Evolutionary conservation across 1,140 invertebrate species (phyloP).

Genomic region (fruit fly (Drosophila melanogaster)): DNA sequence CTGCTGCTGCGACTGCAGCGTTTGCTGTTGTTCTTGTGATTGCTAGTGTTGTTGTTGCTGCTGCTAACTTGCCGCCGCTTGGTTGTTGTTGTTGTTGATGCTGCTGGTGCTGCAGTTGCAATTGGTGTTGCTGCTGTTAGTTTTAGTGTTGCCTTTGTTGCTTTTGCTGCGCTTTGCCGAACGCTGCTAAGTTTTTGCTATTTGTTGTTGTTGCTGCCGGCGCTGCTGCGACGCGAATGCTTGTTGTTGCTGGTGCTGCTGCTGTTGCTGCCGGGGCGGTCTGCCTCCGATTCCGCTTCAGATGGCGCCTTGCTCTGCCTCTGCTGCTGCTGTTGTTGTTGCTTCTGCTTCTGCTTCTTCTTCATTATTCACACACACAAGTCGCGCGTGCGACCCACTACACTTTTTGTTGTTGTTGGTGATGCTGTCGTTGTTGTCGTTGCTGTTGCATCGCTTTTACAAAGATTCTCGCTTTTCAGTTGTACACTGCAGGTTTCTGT

Average conservation of each 20-base stretch:
- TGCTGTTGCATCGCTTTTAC: constrained; percentile 44
- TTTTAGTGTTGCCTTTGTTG: constrained; percentile 30
- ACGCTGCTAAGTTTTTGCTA: constrained; percentile 79
- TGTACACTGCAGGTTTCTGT: neutral
- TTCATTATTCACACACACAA: constrained; percentile 74
- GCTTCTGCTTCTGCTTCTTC: constrained; percentile 77
- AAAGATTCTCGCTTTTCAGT: constrained; percentile 6
- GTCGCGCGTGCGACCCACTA: constrained; percentile 63
- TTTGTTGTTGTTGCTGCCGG: constrained; percentile 73
- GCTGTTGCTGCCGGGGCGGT: constrained; percentile 42
- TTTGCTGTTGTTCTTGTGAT: constrained; percentile 19
- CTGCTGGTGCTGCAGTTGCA: neutral
- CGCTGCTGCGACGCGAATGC: constrained; percentile 69
- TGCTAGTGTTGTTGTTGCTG: constrained; percentile 27
- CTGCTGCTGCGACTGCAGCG: constrained; percentile 22
- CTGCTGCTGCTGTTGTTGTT: constrained; percentile 58
- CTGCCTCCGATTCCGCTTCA: constrained; percentile 54
- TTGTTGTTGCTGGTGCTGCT: constrained; percentile 49
- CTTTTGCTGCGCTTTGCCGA: constrained; percentile 71
- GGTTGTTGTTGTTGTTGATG: constrained; percentile 25
- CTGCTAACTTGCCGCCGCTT: constrained; percentile 13
- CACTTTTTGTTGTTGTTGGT: constrained; percentile 57
- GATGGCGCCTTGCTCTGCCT: constrained; percentile 42
- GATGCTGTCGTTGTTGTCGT: constrained; percentile 8
- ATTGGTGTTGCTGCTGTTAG: constrained; percentile 11